phyloP scores from a whole-genome alignment of 1,140 invertebrate species.

The Pantala flavescens region DNA sequence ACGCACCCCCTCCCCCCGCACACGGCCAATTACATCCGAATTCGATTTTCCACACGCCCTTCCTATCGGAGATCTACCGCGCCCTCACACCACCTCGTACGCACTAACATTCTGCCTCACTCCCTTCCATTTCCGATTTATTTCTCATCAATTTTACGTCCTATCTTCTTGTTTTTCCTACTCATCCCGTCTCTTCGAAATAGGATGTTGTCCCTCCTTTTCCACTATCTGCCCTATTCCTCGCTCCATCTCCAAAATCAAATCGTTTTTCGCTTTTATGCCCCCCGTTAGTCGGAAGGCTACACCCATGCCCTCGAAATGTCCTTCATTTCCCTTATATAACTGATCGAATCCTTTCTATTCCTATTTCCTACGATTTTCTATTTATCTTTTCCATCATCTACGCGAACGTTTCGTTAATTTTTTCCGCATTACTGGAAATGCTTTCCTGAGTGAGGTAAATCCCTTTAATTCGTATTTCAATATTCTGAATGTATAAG shows the following conservation, averaged over 20 bases:
- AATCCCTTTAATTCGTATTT: too few species aligned
- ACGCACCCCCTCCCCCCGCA: not conserved
- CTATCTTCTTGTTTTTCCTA: constrained; percentile 11
- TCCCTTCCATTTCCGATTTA: not conserved
- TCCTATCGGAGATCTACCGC: not conserved
- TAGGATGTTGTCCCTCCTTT: not conserved
- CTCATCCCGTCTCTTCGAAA: not conserved
- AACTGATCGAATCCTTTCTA: not conserved
- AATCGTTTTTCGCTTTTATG: constrained; percentile 7
- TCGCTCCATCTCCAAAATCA: not conserved
- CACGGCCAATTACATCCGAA: not conserved
- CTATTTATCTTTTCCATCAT: not conserved
- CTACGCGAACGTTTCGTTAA: too few species aligned
- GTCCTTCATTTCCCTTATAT: constrained; percentile 9
- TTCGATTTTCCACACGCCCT: not conserved
- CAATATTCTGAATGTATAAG: too few species aligned
- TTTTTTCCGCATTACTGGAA: too few species aligned
- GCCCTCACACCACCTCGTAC: not conserved
- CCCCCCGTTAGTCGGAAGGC: not conserved
- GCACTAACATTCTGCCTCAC: not conserved
- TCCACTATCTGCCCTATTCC: not conserved
- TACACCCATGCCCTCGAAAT: constrained; percentile 3
- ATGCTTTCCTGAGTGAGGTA: too few species aligned
- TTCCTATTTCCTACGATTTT: not conserved
- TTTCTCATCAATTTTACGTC: not conserved